These are phyloP conservation scores for Ectemnius cavifrons DNA, from an alignment of 2,888 invertebrate genomes.

Conservation along the genomic window DNA sequence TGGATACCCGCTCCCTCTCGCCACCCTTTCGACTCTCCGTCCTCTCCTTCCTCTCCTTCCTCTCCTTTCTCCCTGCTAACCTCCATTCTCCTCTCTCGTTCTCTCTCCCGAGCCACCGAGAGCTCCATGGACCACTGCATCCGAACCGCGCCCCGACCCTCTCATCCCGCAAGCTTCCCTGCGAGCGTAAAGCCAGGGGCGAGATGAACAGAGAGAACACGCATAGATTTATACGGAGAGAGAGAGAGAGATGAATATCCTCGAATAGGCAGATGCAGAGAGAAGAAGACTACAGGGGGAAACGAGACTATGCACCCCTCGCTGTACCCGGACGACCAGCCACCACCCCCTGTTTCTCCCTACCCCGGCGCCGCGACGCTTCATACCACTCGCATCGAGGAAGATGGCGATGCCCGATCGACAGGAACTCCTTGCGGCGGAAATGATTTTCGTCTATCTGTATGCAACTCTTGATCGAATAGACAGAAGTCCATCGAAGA, in stretches of 20 bases:
- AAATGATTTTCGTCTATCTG: slow-evolving; percentile 12
- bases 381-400: slow-evolving; percentile 34
- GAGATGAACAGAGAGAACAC: slow-evolving; percentile 9
- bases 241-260: background rate
- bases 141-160: slow-evolving; percentile 68
- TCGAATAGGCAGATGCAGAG: background rate
- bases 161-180: slow-evolving; percentile 50
- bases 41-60: slow-evolving; percentile 40
- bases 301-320: slow-evolving; percentile 27
- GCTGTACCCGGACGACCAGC: slow-evolving; percentile 32
- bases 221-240: background rate
- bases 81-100: slow-evolving; percentile 40
- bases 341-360: slow-evolving; percentile 39
- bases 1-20: background rate
- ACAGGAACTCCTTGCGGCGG: slow-evolving; percentile 5
- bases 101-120: slow-evolving; percentile 18
- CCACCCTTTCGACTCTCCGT: slow-evolving; percentile 33
- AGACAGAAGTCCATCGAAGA: no score
- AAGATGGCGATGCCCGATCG: slow-evolving; percentile 53
- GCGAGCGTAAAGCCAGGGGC: background rate
- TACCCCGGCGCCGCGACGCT: slow-evolving; percentile 20
- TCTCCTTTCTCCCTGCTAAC: slow-evolving; percentile 44
- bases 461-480: background rate
- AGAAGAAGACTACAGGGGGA: slow-evolving; percentile 17
- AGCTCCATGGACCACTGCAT: slow-evolving; percentile 32